A percentile compares a stretch with the other conserved stretches of the same genome.
These are phyloP conservation scores for Cydia strobilella DNA, from an alignment of 1,140 invertebrate species.

Conservation along the genomic window DNA sequence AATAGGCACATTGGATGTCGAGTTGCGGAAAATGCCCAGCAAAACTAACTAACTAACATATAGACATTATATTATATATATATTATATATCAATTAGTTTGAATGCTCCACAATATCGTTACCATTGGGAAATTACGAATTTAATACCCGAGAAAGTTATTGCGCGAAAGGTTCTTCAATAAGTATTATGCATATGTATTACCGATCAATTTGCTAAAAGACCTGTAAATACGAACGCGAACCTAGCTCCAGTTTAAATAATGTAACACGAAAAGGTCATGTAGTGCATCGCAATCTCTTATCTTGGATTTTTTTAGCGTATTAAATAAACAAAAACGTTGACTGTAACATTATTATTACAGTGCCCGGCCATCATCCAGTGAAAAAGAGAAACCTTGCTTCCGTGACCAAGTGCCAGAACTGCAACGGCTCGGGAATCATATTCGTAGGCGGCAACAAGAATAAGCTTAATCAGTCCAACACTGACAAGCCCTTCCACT, in stretches of 20 bases:
- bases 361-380: slow-evolving; percentile 87
- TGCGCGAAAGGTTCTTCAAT: too few species aligned
- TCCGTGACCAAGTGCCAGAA: slow-evolving; percentile 92
- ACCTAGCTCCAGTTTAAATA: not conserved
- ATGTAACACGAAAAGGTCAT: not conserved
- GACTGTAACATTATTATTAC: slow-evolving; percentile 42
- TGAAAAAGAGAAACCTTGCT: slow-evolving; percentile 89
- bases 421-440: slow-evolving; percentile 92
- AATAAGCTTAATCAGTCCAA: slow-evolving; percentile 78
- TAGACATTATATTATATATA: too few species aligned
- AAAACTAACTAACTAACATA: too few species aligned
- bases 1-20: too few species aligned
- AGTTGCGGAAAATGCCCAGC: too few species aligned
- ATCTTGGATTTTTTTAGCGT: too few species aligned
- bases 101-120: too few species aligned
- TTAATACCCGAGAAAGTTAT: too few species aligned
- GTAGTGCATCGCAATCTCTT: not conserved
- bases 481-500: slow-evolving; percentile 90
- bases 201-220: not conserved
- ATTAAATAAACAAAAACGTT: not conserved
- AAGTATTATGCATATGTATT: too few species aligned
- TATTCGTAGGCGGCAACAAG: slow-evolving; percentile 86
- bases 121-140: too few species aligned
- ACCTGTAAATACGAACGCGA: not conserved
- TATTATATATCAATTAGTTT: too few species aligned